A percentile compares a stretch with the other conserved stretches of the same genome.
Evolutionary conservation across 1,140 invertebrate species (phyloP).

Genomic region (Archivesica marissinica): DNA sequence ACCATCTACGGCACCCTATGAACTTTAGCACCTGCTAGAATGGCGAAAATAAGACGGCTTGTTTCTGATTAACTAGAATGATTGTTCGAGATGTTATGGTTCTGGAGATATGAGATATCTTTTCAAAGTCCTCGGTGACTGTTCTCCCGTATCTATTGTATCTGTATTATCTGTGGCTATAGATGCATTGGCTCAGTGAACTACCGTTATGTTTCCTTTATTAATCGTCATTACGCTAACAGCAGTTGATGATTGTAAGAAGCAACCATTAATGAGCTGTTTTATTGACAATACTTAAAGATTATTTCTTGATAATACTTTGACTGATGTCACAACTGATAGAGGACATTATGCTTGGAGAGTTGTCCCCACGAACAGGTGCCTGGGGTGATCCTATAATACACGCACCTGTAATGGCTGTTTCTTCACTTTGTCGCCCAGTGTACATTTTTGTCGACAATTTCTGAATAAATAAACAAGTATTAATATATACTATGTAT

Average conservation of each 20-base stretch:
- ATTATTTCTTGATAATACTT: neutral
- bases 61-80: neutral
- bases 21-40: constrained; percentile 27
- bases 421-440: no score
- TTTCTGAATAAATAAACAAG: no score
- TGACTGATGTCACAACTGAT: neutral
- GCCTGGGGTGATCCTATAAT: no score
- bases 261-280: neutral
- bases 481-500: no score
- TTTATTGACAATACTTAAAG: neutral
- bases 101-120: neutral
- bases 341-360: neutral
- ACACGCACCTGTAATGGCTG: no score
- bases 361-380: neutral
- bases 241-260: constrained; percentile 1
- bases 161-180: neutral
- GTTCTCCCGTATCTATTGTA: neutral
- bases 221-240: neutral
- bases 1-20: neutral
- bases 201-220: neutral
- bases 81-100: neutral
- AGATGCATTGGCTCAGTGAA: neutral
- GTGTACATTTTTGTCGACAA: no score
- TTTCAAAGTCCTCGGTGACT: neutral
- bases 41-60: constrained; percentile 6